Evolutionary conservation across 2,888 invertebrate genomes (phyloP), one percentile per base, ranked within the genome.

Genomic region (Odontocolon sp.): DNA sequence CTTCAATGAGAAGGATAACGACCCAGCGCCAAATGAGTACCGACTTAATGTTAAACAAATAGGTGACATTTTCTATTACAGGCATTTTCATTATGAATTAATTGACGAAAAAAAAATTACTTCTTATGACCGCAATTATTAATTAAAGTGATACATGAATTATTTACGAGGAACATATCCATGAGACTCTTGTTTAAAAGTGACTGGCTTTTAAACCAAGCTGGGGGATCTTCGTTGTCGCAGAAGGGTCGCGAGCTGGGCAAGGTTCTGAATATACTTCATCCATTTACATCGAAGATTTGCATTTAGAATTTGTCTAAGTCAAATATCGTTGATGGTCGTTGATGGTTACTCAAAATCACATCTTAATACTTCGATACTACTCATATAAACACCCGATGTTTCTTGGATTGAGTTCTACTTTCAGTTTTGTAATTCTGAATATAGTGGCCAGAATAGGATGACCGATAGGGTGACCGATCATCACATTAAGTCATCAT

Each of bases 271-370:
- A 50, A 69, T 18, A 56, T 77, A 33, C 57, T 80, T 11, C 80
- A 75, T 42, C 26, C 54, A 18, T 81, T 81, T 33, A 77, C 81
- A 9, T 70, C 66, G n/a, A 72, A 70, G 63, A 80, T 81, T n/a
- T 21, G 42, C 52, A 11, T 8, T 38, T 4, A 11, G 4, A n/a
- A 23, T 6, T 5, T 23, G 21, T 38, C 3, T 31, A 14, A 31
- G 14, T 16, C 1, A 42, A 45, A 40, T 1, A 26, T 18, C 3
- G 16, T n/a, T n/a, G n/a, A n/a, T n/a, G n/a, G n/a, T n/a, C n/a
- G n/a, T n/a, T n/a, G n/a, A n/a, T n/a, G n/a, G n/a, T n/a, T n/a
- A n/a, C n/a, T n/a, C n/a, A n/a, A n/a, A n/a, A n/a, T n/a, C n/a
- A n/a, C n/a, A n/a, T n/a, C n/a, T n/a, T n/a, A n/a, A n/a, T n/a